phyloP scores from a whole-genome alignment of 2,113 vertebrate genomes.

The Bos taurus region DNA sequence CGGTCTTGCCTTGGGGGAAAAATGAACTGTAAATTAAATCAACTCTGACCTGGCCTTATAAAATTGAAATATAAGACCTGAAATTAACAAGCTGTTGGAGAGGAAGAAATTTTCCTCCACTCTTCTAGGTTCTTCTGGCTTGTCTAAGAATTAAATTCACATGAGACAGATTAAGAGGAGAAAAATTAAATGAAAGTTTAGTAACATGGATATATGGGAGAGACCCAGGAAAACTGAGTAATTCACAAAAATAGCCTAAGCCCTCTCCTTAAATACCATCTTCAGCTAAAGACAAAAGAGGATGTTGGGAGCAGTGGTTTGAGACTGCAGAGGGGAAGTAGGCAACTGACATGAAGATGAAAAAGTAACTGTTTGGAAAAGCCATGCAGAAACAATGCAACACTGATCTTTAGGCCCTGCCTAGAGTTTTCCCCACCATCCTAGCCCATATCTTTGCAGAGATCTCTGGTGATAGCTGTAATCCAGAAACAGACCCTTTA shows the following conservation, averaged over 20 bases:
- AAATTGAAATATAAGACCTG: not conserved
- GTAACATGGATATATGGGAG: not conserved
- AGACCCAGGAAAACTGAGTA: not conserved
- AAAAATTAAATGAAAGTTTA: not conserved
- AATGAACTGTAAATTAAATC: not conserved
- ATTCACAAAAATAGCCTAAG: not conserved
- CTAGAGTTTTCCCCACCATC: not conserved
- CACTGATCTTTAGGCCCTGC: not conserved
- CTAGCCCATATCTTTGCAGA: not conserved
- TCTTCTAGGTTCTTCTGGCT: not conserved
- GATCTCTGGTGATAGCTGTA: not conserved
- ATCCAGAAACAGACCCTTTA: not conserved
- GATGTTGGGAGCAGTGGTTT: not conserved
- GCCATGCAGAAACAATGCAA: not conserved
- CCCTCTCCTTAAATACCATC: not conserved
- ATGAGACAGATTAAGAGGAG: not conserved
- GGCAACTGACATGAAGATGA: not conserved
- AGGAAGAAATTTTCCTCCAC: not conserved
- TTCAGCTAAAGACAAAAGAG: not conserved
- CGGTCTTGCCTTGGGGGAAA: not conserved
- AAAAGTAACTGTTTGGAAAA: not conserved
- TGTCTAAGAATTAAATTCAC: not conserved
- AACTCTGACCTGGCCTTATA: not conserved
- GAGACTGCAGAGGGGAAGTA: not conserved
- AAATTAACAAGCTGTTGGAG: not conserved